Percentiles rank a stretch among this genome's conserved stretches.
These are phyloP conservation scores for Raja brachyura DNA, from an alignment of 2,113 vertebrate genomes.

Conservation along the genomic window DNA sequence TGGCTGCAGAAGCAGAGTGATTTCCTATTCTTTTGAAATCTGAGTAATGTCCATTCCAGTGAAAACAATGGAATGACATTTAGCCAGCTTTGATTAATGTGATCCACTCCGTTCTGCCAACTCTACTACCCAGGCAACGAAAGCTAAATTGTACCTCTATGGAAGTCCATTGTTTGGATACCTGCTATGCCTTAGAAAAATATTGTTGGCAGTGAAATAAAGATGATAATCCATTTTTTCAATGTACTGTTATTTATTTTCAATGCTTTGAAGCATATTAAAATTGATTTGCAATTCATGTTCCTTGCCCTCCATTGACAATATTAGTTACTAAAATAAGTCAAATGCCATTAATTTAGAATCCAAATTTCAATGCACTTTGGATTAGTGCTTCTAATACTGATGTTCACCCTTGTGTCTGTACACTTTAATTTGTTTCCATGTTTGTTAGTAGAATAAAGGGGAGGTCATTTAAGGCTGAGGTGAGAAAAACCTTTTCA, in stretches of 20 bases:
- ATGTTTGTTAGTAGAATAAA: neutral
- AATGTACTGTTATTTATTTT: neutral
- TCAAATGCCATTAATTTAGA: neutral
- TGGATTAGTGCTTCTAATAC: neutral
- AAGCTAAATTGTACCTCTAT: neutral
- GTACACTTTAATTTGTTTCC: neutral
- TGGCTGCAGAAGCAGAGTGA: neutral
- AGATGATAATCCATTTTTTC: neutral
- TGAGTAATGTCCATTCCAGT: neutral
- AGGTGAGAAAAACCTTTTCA: too few species aligned
- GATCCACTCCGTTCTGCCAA: neutral
- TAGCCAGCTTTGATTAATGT: neutral
- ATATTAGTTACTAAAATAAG: neutral
- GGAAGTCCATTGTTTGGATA: neutral
- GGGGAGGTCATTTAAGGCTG: too few species aligned
- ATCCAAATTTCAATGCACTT: neutral
- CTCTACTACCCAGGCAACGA: neutral
- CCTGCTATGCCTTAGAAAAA: neutral
- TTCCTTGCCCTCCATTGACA: neutral
- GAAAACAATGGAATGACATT: neutral
- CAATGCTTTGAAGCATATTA: neutral
- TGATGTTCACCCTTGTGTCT: neutral
- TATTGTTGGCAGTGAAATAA: neutral
- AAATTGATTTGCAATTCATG: neutral
- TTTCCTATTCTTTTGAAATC: neutral